Conservation (phyloP, 1,140 invertebrate genomes). For the Drosophila sturtevanti region DNA sequence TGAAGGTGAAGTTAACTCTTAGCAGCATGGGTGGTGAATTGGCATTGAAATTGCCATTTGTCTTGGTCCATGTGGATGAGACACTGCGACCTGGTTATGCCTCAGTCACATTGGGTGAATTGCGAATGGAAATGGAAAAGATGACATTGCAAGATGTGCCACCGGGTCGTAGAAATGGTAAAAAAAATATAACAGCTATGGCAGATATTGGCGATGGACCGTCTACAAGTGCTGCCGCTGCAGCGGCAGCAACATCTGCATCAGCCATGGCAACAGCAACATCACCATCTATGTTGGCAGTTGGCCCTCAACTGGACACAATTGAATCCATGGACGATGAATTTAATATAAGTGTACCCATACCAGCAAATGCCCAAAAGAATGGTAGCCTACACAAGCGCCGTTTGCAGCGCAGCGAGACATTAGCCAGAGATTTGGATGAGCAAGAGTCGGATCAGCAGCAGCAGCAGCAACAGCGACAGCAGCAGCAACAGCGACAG, state of each 20-base stretch:
- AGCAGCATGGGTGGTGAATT: constrained; percentile 91
- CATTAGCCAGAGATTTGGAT: constrained; percentile 64
- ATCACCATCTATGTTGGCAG: constrained; percentile 2
- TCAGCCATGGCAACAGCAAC: not conserved
- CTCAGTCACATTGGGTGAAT: constrained; percentile 45
- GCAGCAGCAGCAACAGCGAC: not conserved
- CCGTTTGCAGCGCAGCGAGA: constrained; percentile 70
- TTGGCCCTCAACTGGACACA: constrained; percentile 36
- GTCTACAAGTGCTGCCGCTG: constrained; percentile 58
- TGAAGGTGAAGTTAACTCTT: constrained; percentile 91
- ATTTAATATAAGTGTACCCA: constrained; percentile 55
- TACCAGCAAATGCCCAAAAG: constrained; percentile 17
- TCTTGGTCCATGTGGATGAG: constrained; percentile 83
- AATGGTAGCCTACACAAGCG: constrained; percentile 38
- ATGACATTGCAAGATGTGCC: constrained; percentile 69
- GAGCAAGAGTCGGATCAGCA: constrained; percentile 37
- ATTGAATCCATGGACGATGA: constrained; percentile 69
- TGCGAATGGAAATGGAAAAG: constrained; percentile 62
- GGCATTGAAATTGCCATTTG: constrained; percentile 91
- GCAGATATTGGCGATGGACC: constrained; percentile 40
- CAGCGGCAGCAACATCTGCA: constrained; percentile 17
- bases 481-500: constrained; percentile 42
- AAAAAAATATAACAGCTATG: constrained; percentile 1
- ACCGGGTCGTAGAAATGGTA: constrained; percentile 40
- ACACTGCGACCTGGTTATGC: constrained; percentile 37